These are phyloP conservation scores for Archocentrus centrarchus DNA, from an alignment of 2,113 vertebrate species.

Conservation along the genomic window DNA sequence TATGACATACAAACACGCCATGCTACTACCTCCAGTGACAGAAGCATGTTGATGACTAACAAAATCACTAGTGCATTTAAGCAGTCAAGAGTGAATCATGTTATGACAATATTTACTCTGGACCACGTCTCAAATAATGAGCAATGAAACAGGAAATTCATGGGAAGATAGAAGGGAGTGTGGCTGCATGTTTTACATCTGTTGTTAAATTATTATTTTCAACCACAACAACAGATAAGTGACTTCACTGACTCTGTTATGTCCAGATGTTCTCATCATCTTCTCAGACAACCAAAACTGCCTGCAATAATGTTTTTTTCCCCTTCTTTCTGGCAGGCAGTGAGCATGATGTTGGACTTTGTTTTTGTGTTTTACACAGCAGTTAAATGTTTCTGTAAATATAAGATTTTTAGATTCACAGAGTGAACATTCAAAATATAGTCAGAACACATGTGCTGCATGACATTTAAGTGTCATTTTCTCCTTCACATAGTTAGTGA, in stretches of 20 bases:
- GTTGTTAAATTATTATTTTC: neutral
- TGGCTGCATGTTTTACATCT: neutral
- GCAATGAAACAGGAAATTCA: slow-evolving; percentile 54
- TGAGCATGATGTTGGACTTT: slow-evolving; percentile 14
- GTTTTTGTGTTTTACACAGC: neutral
- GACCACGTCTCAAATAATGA: slow-evolving; percentile 30
- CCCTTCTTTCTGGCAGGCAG: neutral
- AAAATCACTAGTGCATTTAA: slow-evolving; percentile 7
- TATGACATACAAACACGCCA: neutral
- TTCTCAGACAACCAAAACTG: neutral
- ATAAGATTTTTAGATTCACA: neutral
- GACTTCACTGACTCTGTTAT: neutral
- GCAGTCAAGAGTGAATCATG: slow-evolving; percentile 46
- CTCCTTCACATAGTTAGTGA: neutral
- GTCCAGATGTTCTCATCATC: neutral
- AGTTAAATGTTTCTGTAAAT: neutral
- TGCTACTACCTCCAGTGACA: slow-evolving; percentile 4
- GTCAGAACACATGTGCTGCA: neutral
- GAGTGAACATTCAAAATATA: neutral
- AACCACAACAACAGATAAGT: slow-evolving; percentile 7
- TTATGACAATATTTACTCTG: slow-evolving; percentile 45
- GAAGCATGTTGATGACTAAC: slow-evolving; percentile 14
- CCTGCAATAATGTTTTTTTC: neutral
- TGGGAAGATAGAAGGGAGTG: slow-evolving; percentile 27
- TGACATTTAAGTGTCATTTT: neutral